Percentiles rank a stretch among this genome's conserved stretches.
Conservation (phyloP, 2,888 invertebrate genomes). For the Capitulum mitella region DNA sequence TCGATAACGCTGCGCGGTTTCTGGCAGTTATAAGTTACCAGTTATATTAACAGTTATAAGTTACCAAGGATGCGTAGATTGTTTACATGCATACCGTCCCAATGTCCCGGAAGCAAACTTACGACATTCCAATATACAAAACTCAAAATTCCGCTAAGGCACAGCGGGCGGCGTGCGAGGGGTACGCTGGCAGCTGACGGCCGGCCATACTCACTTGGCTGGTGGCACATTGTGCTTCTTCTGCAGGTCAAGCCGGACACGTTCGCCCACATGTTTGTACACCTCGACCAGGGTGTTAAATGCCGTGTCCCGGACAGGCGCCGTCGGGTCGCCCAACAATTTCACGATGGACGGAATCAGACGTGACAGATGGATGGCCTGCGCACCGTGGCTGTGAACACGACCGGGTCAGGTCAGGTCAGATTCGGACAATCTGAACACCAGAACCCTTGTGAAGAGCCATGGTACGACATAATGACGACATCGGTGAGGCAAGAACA, state of each 20-base stretch:
- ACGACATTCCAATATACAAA: too few species aligned
- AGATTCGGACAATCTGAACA: too few species aligned
- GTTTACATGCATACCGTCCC: too few species aligned
- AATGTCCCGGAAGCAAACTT: too few species aligned
- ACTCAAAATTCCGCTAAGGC: too few species aligned
- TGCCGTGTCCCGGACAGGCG: conserved; percentile 79
- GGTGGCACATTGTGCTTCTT: conserved; percentile 57
- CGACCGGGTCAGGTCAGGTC: background rate
- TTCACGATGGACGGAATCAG: conserved; percentile 75
- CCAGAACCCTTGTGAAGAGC: background rate
- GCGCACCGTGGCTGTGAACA: conserved; percentile 65
- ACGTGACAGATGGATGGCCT: conserved; percentile 69
- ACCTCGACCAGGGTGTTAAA: conserved; percentile 77
- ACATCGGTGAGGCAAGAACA: too few species aligned
- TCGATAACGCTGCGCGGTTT: too few species aligned
- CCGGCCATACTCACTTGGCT: conserved; percentile 36
- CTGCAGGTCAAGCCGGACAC: conserved; percentile 69
- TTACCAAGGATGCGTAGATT: too few species aligned
- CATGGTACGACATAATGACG: too few species aligned
- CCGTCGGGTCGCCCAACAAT: conserved; percentile 76
- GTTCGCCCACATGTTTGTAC: conserved; percentile 87
- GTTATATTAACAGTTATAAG: too few species aligned
- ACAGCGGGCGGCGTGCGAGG: too few species aligned
- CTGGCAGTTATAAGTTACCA: too few species aligned
- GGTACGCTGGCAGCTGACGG: background rate